Evolutionary conservation across 2,797 vertebrate species (phyloP), one percentile per base, ranked within the genome.

Genomic region (Pseudochromis fuscus): DNA sequence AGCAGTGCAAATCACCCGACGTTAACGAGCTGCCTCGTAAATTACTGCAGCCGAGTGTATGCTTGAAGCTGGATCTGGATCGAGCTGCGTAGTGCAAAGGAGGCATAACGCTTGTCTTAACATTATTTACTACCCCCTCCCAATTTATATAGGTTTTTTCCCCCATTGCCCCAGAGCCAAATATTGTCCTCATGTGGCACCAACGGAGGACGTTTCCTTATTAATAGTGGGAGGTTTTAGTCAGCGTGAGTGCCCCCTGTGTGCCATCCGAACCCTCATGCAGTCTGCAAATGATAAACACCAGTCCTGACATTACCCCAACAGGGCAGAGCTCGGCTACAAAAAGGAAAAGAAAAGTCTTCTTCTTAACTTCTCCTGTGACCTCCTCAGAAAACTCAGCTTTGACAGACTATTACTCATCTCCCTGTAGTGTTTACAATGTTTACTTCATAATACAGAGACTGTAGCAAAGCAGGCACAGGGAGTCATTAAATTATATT

Each of bases 1-100:
- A 93, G 92, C 89, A 83, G 86, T 68, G 90, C 93, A 94, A 94
- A 95, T 94, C 91, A 92, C 87, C 86, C 53, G 19, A 81, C 71
- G 87, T 93, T 94, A 94, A 94, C 89, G 87, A 94, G 92, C 91
- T 90, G 88, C 90, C 92, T 92, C 90, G 73, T 94, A 94, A 94
- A 94, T 94, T 90, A 90, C 83, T 66, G 80, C 81, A 75, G 85
- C 80, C 58, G 15, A 74, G 80, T 77, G 84, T 68, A 62, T 48
- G 86, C 86, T 73, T 24, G 46, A 63, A 80, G 78, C 77, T 35
- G 40, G 79, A 80, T 85, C 52, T 57, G 78, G 67, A 70, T 72
- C 35, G 75, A 44, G 64, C 79, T 65, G 45, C 23, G 30, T 69
- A 57, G 72, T 87, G 75, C 78, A 84, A 84, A 83, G 72, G 75